Conservation (phyloP, 2,113 vertebrate genomes). For the Daubentonia madagascariensis region DNA sequence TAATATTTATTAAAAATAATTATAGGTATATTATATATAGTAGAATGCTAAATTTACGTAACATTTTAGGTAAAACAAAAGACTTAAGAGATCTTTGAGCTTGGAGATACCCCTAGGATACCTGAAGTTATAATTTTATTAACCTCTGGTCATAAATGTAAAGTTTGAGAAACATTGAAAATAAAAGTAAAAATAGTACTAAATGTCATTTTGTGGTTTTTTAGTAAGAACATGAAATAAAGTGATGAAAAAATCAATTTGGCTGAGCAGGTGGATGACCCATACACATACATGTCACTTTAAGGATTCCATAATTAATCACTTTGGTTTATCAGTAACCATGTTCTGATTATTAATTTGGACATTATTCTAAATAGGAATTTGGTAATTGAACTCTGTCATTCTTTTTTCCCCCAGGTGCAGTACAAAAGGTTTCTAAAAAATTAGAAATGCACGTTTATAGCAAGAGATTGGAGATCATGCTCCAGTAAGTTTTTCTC, state of each 20-base stretch:
- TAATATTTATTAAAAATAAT: background rate
- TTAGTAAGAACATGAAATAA: background rate
- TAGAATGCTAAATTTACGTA: background rate
- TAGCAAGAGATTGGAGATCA: constrained; percentile 89
- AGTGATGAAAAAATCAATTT: background rate
- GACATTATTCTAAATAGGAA: background rate
- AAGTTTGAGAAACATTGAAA: background rate
- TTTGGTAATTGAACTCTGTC: background rate
- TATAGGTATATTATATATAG: background rate
- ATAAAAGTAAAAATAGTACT: background rate
- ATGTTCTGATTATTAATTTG: background rate
- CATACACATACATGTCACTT: fast-evolving
- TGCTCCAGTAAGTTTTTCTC: constrained; percentile 92
- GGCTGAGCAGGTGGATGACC: background rate
- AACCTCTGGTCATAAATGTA: background rate
- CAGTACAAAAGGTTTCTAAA: constrained; percentile 83
- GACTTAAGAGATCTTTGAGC: background rate
- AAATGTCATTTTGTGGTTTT: background rate
- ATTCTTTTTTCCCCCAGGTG: constrained; percentile 70
- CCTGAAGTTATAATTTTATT: background rate
- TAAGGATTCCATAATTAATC: background rate
- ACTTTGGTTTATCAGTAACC: background rate
- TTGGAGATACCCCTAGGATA: background rate
- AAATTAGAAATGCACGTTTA: constrained; percentile 89
- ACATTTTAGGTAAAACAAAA: background rate